Percentiles rank a stretch among this genome's conserved stretches.
Evolutionary conservation across 2,113 vertebrate genomes (phyloP).

Genomic region (Mustela nigripes): DNA sequence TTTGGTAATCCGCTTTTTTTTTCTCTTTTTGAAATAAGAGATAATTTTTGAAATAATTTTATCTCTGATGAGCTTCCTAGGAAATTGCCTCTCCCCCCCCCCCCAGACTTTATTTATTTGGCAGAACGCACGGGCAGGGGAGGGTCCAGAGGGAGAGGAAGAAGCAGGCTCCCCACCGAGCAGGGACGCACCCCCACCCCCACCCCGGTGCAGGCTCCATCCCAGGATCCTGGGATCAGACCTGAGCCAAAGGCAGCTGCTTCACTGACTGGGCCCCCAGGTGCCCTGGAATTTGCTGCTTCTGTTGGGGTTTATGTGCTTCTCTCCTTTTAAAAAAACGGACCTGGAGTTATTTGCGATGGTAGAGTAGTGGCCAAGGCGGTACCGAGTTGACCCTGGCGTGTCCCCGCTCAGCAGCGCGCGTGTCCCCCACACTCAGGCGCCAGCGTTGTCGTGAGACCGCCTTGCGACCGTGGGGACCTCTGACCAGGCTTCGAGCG

Average conservation of each 20-base stretch:
- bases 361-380: neutral
- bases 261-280: no score
- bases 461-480: neutral
- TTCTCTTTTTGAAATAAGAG: no score
- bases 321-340: neutral
- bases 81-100: neutral
- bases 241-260: no score
- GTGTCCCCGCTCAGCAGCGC: neutral
- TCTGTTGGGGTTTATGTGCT: neutral
- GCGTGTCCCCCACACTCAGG: neutral
- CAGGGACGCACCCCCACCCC: no score
- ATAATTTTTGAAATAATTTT: no score
- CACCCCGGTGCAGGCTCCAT: no score
- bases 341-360: neutral
- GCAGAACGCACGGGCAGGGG: no score
- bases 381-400: neutral
- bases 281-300: neutral
- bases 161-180: no score
- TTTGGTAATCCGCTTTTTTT: neutral
- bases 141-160: no score
- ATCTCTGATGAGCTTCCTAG: neutral
- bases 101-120: no score
- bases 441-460: neutral
- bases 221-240: no score
- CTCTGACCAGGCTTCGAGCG: accelerated